phyloP scores from a whole-genome alignment of 1,140 invertebrate species.

The Archivesica marissinica region DNA sequence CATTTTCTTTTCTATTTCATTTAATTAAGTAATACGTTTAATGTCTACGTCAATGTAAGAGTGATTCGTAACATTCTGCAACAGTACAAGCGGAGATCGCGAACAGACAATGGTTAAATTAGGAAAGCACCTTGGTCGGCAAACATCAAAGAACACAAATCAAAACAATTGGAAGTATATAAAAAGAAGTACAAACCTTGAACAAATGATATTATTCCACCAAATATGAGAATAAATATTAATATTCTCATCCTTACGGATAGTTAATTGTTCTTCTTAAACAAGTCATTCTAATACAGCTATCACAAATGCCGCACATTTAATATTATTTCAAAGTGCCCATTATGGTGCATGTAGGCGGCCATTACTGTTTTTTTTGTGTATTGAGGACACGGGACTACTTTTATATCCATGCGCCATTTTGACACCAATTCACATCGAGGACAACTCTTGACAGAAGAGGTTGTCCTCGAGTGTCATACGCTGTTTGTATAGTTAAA shows the following conservation, averaged over 20 bases:
- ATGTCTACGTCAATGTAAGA: too few species aligned
- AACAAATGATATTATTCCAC: constrained; percentile 34
- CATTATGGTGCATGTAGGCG: constrained; percentile 27
- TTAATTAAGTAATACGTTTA: too few species aligned
- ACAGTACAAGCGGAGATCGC: neutral
- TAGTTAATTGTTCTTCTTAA: constrained; percentile 15
- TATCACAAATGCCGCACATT: constrained; percentile 22
- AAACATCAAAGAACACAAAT: constrained; percentile 45
- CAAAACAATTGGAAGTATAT: constrained; percentile 39
- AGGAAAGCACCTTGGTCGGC: constrained; percentile 41
- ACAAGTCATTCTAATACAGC: constrained; percentile 40
- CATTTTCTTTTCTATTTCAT: too few species aligned
- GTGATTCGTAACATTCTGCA: neutral
- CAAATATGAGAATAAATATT: constrained; percentile 3
- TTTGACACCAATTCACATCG: neutral
- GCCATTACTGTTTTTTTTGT: constrained; percentile 55
- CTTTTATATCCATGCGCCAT: constrained; percentile 31
- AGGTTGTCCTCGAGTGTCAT: neutral
- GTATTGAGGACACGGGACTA: constrained; percentile 57
- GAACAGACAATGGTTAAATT: neutral
- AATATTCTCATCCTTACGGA: constrained; percentile 49
- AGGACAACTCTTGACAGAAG: neutral
- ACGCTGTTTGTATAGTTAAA: too few species aligned
- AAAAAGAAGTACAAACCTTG: constrained; percentile 40
- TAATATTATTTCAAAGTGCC: neutral